Evolutionary conservation across 2,888 invertebrate species (phyloP).

Genomic region (Smittia aterrima): DNA sequence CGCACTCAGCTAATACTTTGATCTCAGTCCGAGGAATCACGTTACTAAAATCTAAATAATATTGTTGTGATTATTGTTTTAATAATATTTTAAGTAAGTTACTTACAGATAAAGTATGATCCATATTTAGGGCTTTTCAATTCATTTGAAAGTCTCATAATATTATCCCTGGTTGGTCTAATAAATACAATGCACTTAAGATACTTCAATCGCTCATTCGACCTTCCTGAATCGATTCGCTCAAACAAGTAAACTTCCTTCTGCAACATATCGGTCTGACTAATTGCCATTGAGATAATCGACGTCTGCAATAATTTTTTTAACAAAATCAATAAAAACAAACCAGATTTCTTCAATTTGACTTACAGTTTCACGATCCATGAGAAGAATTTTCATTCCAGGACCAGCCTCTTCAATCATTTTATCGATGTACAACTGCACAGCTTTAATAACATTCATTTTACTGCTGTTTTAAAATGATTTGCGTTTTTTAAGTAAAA

Average conservation of each 20-base stretch:
- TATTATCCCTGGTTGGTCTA: conserved; percentile 92
- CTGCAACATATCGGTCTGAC: conserved; percentile 96
- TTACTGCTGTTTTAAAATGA: too few species aligned
- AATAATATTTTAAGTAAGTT: too few species aligned
- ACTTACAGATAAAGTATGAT: conserved; percentile 93
- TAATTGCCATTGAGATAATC: conserved; percentile 95
- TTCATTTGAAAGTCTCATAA: conserved; percentile 86
- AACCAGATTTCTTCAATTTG: conserved; percentile 57
- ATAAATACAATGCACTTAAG: conserved; percentile 95
- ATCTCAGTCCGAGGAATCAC: conserved; percentile 96
- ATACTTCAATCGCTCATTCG: conserved; percentile 81
- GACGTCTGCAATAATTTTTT: conserved; percentile 86
- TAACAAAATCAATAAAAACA: conserved; percentile 42
- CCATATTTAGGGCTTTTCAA: conserved; percentile 92
- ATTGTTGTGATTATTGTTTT: background rate
- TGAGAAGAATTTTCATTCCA: conserved; percentile 97
- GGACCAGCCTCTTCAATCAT: conserved; percentile 98
- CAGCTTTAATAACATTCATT: conserved; percentile 91
- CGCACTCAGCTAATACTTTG: conserved; percentile 93
- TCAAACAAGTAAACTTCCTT: conserved; percentile 98
- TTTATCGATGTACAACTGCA: conserved; percentile 91
- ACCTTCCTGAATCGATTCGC: conserved; percentile 70
- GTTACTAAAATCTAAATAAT: conserved; percentile 85
- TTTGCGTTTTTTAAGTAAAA: background rate
- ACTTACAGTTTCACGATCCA: conserved; percentile 95